Base-by-base conservation (phyloP, 2,797 vertebrate species). In the Acipenser ruthenus region DNA sequence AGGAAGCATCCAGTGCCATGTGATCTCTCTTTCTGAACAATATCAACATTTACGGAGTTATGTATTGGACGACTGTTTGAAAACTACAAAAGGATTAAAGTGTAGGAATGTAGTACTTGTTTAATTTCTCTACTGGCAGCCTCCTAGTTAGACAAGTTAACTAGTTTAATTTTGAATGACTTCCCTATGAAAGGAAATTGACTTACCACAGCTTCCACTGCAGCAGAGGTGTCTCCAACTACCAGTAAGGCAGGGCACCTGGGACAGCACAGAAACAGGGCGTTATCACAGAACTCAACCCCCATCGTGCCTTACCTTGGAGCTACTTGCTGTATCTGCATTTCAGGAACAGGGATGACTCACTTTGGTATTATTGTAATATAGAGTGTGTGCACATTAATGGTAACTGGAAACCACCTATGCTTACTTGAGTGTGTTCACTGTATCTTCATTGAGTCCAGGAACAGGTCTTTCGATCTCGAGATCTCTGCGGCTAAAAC, bases 151-250 rank as follows among this genome's bases (percentile, higher is more conserved):
- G 64, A 23, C 55, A 10, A 55, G 11, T 18, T 10, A 49, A 11
- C 6, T 49, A 49, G 10, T 11, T 55, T 50, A 55, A 50, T 11
- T 60, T 50, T 50, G 13, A 53, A 10, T n/a, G 10, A 12, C 15
- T 48, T 23, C 18, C 11, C 18, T 50, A 51, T 49, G 10, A 50
- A 10, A 51, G n/a, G 64, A 52, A 66, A 49, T 18, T 58, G 64
- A 91, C 95, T 60, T 84, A 97, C 95, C 93, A 97, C 95, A 1
- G 88, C 89, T 55, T 97, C 95, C 58, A 98, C 94, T 0, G 94
- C 93, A 66, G 95, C 95, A 0, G 95, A 96, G 10, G 79, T 93
- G 80, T 98, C 95, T 67, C 95, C 95, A 66, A 98, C 95, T 71
- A 98, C 92, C 62, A 97, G 82, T 74, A 98, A 83, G 62, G 89